These are phyloP conservation scores for Mohoua ochrocephala DNA, from an alignment of 2,113 vertebrate species.

Conservation along the genomic window DNA sequence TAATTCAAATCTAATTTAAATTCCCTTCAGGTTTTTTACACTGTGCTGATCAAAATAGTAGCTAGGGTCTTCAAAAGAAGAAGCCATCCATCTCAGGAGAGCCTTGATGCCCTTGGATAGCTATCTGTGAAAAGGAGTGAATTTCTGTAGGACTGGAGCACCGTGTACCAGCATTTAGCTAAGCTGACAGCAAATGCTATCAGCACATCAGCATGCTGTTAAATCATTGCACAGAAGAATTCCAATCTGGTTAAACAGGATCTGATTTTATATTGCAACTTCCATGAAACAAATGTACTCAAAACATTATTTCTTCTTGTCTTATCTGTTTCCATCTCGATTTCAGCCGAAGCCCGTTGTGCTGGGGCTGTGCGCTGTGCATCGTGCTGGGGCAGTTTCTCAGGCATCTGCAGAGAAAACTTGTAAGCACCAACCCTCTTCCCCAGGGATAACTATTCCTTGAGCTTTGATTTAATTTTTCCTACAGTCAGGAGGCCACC, in stretches of 20 bases:
- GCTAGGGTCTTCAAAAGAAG: conserved; percentile 5
- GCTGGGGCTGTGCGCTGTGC: not conserved
- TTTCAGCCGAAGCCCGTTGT: not conserved
- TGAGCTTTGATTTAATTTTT: conserved; percentile 43
- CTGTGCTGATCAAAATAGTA: conserved; percentile 16
- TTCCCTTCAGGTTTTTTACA: conserved; percentile 39
- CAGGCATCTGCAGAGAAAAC: not conserved
- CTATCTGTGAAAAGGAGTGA: not conserved
- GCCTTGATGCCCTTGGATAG: not conserved
- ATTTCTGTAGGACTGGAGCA: not conserved
- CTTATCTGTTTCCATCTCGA: not conserved
- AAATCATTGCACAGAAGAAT: conserved; percentile 28
- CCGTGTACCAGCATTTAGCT: not conserved
- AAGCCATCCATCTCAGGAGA: conserved; percentile 1
- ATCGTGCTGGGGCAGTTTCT: not conserved
- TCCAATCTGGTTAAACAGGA: conserved; percentile 1
- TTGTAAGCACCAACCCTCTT: not conserved
- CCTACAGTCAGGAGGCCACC: conserved; percentile 12
- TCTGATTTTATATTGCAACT: not conserved
- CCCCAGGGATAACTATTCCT: conserved; percentile 4
- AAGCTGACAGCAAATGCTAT: not conserved
- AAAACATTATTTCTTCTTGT: not conserved
- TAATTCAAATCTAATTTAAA: conserved; percentile 28
- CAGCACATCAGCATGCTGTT: conserved; percentile 1
- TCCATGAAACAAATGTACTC: not conserved